A percentile compares a stretch with the other conserved stretches of the same genome.
phyloP scores from a whole-genome alignment of 1,140 invertebrate species.

The Drosophila sechellia region DNA sequence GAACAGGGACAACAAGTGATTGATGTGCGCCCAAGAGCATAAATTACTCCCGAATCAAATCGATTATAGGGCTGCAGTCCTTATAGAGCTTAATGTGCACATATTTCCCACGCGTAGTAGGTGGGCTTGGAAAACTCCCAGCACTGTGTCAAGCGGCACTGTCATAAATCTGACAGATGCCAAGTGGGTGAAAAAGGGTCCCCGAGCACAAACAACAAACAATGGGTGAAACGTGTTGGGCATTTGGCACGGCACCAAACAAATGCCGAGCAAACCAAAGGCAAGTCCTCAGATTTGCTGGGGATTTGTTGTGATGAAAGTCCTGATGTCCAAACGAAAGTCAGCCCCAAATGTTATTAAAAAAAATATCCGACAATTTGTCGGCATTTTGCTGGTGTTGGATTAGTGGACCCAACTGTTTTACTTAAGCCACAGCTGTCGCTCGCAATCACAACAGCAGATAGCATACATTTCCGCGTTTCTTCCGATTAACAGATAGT shows the following conservation, averaged over 20 bases:
- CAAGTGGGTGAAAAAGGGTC: slow-evolving; percentile 55
- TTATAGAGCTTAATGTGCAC: slow-evolving; percentile 5
- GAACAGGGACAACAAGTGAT: slow-evolving; percentile 35
- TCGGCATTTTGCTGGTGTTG: slow-evolving; percentile 13
- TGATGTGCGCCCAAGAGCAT: slow-evolving; percentile 35
- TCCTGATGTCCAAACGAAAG: slow-evolving; percentile 12
- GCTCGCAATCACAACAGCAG: slow-evolving; percentile 22
- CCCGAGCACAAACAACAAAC: slow-evolving; percentile 13
- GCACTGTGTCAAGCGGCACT: slow-evolving; percentile 52
- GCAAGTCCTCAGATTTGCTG: slow-evolving; percentile 32
- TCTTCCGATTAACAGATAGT: slow-evolving; percentile 28
- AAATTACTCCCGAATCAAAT: slow-evolving; percentile 36
- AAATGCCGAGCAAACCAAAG: slow-evolving; percentile 45
- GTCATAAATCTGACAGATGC: slow-evolving; percentile 71
- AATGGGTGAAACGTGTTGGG: slow-evolving; percentile 63
- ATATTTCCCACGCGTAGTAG: slow-evolving; percentile 9
- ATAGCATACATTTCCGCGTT: slow-evolving; percentile 48
- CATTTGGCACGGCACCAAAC: slow-evolving; percentile 58
- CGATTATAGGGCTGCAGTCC: slow-evolving; percentile 38
- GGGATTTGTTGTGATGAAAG: slow-evolving; percentile 41
- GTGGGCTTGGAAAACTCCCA: not conserved
- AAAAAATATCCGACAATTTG: slow-evolving; percentile 38
- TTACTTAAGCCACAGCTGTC: slow-evolving; percentile 32
- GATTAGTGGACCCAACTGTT: slow-evolving; percentile 2
- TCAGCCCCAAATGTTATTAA: slow-evolving; percentile 42